These are phyloP conservation scores for Rana temporaria DNA, from an alignment of 2,113 vertebrate species.

Conservation along the genomic window DNA sequence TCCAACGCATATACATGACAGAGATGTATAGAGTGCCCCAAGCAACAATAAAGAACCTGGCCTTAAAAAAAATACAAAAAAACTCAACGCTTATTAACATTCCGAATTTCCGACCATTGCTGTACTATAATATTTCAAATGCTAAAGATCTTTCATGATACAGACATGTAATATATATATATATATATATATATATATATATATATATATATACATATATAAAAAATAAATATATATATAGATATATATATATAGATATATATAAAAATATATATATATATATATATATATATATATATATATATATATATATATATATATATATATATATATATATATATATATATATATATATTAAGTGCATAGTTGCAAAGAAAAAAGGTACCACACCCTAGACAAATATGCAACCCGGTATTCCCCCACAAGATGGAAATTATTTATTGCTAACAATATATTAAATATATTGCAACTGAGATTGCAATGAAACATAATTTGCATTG, in stretches of 20 bases:
- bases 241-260: too few species aligned
- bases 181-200: too few species aligned
- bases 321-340: background rate
- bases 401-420: background rate
- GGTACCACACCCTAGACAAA: constrained; percentile 19
- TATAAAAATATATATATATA: too few species aligned
- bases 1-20: constrained; percentile 10
- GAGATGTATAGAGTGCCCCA: background rate
- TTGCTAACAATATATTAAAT: background rate
- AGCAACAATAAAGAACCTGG: background rate
- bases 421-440: background rate
- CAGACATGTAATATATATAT: too few species aligned
- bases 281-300: too few species aligned
- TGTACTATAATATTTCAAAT: background rate
- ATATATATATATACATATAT: too few species aligned
- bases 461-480: background rate
- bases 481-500: too few species aligned
- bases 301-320: background rate
- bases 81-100: background rate
- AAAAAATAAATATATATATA: too few species aligned
- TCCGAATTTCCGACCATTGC: background rate
- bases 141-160: too few species aligned
- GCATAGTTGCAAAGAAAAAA: too few species aligned
- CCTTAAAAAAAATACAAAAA: background rate
- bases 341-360: too few species aligned